phyloP scores from a whole-genome alignment of 2,888 invertebrate species.

The Rhabditophanes sp. region DNA sequence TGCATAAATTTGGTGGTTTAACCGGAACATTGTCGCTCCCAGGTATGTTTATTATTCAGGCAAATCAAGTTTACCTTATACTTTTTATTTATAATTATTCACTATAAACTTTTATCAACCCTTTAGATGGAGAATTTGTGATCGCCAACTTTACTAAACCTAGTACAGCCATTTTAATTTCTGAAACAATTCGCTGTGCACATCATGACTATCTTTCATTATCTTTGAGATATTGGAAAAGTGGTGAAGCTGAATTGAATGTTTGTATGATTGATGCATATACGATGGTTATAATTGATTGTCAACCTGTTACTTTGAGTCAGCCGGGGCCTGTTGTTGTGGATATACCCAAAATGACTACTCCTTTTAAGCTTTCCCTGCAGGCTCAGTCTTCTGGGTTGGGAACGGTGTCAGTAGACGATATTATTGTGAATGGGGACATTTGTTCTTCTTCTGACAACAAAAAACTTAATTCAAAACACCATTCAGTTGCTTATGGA shows the following conservation, averaged over 20 bases:
- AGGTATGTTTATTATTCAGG: constrained; percentile 10
- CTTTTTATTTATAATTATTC: constrained; percentile 2
- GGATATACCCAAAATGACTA: constrained; percentile 3
- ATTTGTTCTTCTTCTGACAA: too few relatives aligned
- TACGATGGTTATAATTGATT: constrained; percentile 3
- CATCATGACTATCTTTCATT: too few relatives aligned
- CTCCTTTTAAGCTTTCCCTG: constrained; percentile 13
- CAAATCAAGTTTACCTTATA: background rate
- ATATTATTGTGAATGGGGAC: constrained; percentile 13
- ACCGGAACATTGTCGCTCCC: constrained; percentile 25
- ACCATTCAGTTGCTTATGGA: too few relatives aligned
- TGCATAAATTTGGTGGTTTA: constrained; percentile 29
- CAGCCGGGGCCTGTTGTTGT: constrained; percentile 3
- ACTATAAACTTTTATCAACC: constrained; percentile 1
- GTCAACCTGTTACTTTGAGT: constrained; percentile 1
- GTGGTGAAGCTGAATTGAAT: constrained; percentile 4
- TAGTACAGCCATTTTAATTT: constrained; percentile 14
- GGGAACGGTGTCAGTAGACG: constrained; percentile 25
- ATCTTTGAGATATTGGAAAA: constrained; percentile 11
- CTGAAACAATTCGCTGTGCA: constrained; percentile 15
- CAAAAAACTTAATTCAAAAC: too few relatives aligned
- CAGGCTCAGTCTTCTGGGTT: constrained; percentile 19
- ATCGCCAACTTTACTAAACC: constrained; percentile 20
- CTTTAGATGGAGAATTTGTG: constrained; percentile 27
- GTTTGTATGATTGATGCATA: constrained; percentile 3